Percentiles rank a stretch among this genome's conserved stretches.
Conservation (phyloP, 2,797 vertebrate genomes). For the Hylomyscus alleni region DNA sequence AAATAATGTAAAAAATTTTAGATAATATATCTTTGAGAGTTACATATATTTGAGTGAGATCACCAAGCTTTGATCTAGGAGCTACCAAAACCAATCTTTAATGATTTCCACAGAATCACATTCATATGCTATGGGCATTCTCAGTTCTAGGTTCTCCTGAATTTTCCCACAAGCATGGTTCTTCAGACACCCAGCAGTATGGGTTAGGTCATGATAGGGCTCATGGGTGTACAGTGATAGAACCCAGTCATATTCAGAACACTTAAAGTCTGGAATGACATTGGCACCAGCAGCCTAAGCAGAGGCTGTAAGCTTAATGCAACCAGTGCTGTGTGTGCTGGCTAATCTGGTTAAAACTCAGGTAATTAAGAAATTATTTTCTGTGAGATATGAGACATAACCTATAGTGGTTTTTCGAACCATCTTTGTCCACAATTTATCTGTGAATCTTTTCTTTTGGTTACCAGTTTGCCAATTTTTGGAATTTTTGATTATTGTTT, state of each 20-base stretch:
- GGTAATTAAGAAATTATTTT: neutral
- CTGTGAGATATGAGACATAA: neutral
- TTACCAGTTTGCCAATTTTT: neutral
- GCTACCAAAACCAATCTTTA: slow-evolving; percentile 1
- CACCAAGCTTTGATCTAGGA: neutral
- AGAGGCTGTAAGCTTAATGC: neutral
- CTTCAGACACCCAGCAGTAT: slow-evolving; percentile 1
- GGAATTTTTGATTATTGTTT: neutral
- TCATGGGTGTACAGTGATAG: neutral
- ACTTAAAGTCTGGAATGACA: neutral
- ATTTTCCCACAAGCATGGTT: neutral
- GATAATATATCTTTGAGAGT: neutral
- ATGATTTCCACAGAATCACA: neutral
- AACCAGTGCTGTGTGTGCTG: neutral
- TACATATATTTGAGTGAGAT: neutral
- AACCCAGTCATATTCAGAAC: slow-evolving; percentile 18
- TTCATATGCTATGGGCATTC: neutral
- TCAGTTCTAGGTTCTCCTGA: neutral
- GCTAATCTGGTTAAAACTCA: neutral
- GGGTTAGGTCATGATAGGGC: neutral
- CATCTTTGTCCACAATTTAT: slow-evolving; percentile 21
- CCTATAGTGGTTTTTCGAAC: neutral
- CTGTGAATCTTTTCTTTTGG: slow-evolving; percentile 42
- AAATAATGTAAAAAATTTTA: neutral
- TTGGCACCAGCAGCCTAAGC: neutral